These are phyloP conservation scores for Synanthedon tipuliformis DNA, from an alignment of 2,888 invertebrate species.

Conservation along the genomic window DNA sequence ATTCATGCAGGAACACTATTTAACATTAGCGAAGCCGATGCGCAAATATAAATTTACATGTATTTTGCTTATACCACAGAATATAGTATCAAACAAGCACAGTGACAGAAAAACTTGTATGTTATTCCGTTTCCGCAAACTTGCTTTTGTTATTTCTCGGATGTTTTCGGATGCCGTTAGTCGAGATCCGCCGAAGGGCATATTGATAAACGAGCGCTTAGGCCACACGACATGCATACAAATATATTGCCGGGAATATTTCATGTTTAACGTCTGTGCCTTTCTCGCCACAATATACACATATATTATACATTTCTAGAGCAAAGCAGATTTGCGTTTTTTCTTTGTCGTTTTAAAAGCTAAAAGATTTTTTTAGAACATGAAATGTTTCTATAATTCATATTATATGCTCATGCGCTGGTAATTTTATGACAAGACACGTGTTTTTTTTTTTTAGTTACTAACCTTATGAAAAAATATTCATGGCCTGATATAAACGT, in stretches of 20 bases:
- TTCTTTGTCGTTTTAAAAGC: neutral
- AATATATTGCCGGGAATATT: slow-evolving; percentile 46
- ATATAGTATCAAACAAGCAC: neutral
- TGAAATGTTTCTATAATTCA: too few relatives aligned
- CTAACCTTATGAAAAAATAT: too few relatives aligned
- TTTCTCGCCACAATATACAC: slow-evolving; percentile 9
- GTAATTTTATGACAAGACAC: too few relatives aligned
- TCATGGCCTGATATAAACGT: too few relatives aligned
- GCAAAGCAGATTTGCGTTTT: slow-evolving; percentile 17
- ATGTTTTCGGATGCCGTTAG: slow-evolving; percentile 22
- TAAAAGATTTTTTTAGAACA: too few relatives aligned
- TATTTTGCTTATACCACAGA: too few relatives aligned
- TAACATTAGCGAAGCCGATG: too few relatives aligned
- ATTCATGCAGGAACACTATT: too few relatives aligned
- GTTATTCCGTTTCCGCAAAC: slow-evolving; percentile 13
- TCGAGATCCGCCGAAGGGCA: slow-evolving; percentile 38
- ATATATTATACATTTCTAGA: slow-evolving; percentile 3
- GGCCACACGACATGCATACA: slow-evolving; percentile 44
- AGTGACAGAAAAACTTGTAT: slow-evolving; percentile 4
- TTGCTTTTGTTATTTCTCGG: slow-evolving; percentile 26
- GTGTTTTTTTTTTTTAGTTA: too few relatives aligned
- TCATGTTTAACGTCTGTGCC: slow-evolving; percentile 32
- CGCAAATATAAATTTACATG: too few relatives aligned
- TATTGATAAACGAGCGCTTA: slow-evolving; percentile 58
- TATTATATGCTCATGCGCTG: too few relatives aligned